Evolutionary conservation across 2,113 vertebrate species (phyloP).

Genomic region (Varanus komodoensis): DNA sequence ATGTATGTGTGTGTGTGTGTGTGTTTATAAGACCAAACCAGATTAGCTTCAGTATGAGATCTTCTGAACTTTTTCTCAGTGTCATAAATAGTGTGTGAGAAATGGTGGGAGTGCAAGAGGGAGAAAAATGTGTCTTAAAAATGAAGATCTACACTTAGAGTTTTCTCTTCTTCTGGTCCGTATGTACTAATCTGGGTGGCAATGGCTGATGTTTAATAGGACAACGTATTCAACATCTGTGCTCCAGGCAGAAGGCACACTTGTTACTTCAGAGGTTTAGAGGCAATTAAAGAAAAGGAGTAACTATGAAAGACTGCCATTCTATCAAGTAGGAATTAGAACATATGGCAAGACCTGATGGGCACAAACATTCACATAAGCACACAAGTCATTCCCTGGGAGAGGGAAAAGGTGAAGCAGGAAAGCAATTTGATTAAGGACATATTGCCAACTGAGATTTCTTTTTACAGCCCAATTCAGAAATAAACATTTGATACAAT

Average conservation of each 20-base stretch:
- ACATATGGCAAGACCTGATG: neutral
- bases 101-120: neutral
- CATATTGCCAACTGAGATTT: neutral
- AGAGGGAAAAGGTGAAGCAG: neutral
- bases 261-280: slow-evolving; percentile 55
- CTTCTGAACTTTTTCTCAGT: neutral
- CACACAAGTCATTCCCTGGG: neutral
- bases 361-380: neutral
- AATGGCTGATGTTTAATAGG: slow-evolving; percentile 30
- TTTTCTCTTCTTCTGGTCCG: neutral
- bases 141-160: neutral
- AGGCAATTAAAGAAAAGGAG: slow-evolving; percentile 66
- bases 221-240: slow-evolving; percentile 51
- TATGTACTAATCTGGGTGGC: neutral
- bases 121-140: neutral
- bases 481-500: neutral
- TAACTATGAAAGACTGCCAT: neutral
- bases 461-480: neutral
- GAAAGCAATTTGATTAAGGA: slow-evolving; percentile 7
- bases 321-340: slow-evolving; percentile 1
- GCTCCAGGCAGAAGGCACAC: slow-evolving; percentile 47
- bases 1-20: too few relatives aligned
- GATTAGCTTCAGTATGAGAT: neutral
- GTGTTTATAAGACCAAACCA: too few relatives aligned
- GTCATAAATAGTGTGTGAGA: neutral